Base-by-base conservation (phyloP, 2,888 invertebrate genomes). In the Xestia c-nigrum region DNA sequence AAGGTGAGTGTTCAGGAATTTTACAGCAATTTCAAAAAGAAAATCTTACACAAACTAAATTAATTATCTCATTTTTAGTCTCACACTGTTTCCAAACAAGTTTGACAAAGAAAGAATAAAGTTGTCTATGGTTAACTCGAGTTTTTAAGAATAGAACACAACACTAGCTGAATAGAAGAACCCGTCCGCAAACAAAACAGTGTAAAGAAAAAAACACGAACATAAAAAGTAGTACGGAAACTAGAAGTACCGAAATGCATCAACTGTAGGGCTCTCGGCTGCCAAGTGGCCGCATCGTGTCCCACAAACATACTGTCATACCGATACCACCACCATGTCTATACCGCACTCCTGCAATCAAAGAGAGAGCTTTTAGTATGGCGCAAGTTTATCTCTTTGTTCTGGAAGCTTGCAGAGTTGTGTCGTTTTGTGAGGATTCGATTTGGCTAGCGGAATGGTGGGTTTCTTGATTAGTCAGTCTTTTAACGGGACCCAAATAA, bases 311-410 rank as follows among this genome's bases (percentile, higher is more conserved):
- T 78, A 88, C 85, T 85, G 64, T 85, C 77, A 76, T 81, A 70
- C 82, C 75, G 66, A 82, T 82, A 76, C 74, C 74, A 76, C 74
- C 69, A 61, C 64, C 74, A 76, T 55, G 66, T 74, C 72, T 77
- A 74, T 92, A 90, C 89, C 88, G 90, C 89, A 86, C 89, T 89
- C 89, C 89, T 85, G 93, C 94, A 94, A 94, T 94, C 94, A 93
- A 91, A 93, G 92, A 90, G 92, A 94, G 91, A 94, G 94, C 94
- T 94, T 93, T 94, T 92, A 93, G 90, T 89, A 88, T 87, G 83
- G 91, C 85, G 78, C 91, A 93, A 94, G 90, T 93, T 94, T 88
- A 89, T 87, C 76, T 84, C 87, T 85, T 85, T 87, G 86, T 88
- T 86, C 78, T 81, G 70, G 47, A 65, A 57, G 69, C 46, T 71